These are phyloP conservation scores for Hormaphis cornu DNA, from an alignment of 1,140 invertebrate genomes.

Conservation along the genomic window DNA sequence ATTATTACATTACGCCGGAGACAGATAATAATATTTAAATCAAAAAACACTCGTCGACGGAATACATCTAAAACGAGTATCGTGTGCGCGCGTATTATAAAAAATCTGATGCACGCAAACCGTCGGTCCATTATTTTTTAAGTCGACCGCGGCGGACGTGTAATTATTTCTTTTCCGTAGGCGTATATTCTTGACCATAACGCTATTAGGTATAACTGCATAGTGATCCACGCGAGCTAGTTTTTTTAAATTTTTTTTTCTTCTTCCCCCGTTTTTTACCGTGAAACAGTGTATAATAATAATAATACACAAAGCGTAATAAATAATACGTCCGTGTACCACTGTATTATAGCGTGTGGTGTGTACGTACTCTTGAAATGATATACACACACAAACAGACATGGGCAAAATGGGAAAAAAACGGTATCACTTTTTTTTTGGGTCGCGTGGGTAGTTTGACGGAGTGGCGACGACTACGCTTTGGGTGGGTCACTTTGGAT, in stretches of 20 bases:
- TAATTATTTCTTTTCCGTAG: constrained; percentile 28
- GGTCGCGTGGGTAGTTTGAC: no score
- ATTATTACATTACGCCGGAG: background rate
- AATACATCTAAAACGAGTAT: background rate
- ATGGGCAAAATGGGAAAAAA: no score
- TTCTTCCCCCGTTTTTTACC: background rate
- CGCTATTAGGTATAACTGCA: no score
- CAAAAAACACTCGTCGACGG: background rate
- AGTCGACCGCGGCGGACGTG: constrained; percentile 11
- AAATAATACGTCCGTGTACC: no score
- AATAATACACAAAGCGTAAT: no score
- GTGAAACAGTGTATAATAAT: no score
- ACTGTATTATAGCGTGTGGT: no score
- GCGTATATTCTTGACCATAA: constrained; percentile 9
- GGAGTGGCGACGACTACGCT: no score
- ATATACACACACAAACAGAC: no score
- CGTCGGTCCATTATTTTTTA: constrained; percentile 18
- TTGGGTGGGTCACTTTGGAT: no score
- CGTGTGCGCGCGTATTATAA: background rate
- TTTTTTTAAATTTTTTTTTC: constrained; percentile 12
- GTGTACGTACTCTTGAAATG: no score
- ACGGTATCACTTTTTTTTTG: no score
- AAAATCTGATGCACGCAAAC: background rate
- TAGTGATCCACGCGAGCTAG: constrained; percentile 2
- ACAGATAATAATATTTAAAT: background rate